phyloP scores from a whole-genome alignment of 2,113 vertebrate genomes.

The Phycodurus eques region DNA sequence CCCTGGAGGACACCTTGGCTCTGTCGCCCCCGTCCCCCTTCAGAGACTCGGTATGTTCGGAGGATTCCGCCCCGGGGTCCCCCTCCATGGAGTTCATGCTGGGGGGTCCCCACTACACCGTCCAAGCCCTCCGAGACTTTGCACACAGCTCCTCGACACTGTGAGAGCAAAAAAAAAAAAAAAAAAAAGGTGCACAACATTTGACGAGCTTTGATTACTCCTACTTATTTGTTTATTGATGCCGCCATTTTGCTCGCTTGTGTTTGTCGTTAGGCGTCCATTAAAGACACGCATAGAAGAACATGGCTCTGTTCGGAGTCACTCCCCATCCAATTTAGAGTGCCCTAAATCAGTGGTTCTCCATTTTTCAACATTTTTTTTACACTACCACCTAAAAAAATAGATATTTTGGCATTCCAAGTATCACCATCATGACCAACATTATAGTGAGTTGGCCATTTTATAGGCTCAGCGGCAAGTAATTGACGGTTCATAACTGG shows the following conservation, averaged over 20 bases:
- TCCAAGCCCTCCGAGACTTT: conserved; percentile 85
- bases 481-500: background rate
- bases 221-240: conserved; percentile 2
- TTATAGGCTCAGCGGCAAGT: no score
- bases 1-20: conserved; percentile 82
- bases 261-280: conserved; percentile 11
- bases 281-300: background rate
- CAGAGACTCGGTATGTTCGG: conserved; percentile 89
- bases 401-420: no score
- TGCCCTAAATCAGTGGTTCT: background rate
- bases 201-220: conserved; percentile 1
- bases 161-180: conserved; percentile 68
- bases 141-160: conserved; percentile 97
- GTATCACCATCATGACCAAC: no score
- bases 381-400: no score
- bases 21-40: conserved; percentile 95
- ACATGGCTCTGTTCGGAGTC: background rate
- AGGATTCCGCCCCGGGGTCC: conserved; percentile 80
- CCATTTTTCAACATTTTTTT: no score
- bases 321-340: background rate
- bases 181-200: background rate
- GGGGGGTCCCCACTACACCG: conserved; percentile 82
- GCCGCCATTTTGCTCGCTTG: conserved; percentile 35
- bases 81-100: conserved; percentile 81
- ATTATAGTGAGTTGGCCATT: no score